Evolutionary conservation across 2,888 invertebrate genomes (phyloP), one percentile per base, ranked within the genome.

Genomic region (Mesorhabditis spiculigera): DNA sequence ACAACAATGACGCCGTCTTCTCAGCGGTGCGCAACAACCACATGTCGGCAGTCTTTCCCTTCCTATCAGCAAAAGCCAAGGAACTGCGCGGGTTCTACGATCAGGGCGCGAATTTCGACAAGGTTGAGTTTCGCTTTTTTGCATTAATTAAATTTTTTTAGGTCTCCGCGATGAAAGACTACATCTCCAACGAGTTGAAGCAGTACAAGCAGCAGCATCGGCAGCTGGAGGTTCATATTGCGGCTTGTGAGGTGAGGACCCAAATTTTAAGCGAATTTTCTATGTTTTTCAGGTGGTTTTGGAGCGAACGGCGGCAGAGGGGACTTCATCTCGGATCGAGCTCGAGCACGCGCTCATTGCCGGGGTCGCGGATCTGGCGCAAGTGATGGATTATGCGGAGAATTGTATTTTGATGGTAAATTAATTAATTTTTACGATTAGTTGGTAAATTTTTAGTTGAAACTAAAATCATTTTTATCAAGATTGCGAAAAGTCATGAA

Each of bases 11-110:
- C 68, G 81, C 75, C 28, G 81, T 86, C 6, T 86, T 81, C 66
- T 80, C 87, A 61, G 87, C 93, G 86, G 93, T 95, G 72, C 92
- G 95, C 83, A 92, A 95, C 84, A 90, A 91, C 73, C 94, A 95
- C 87, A 95, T 97, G 86, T 92, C 94, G 4, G 92, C 93, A 87
- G 95, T 95, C 0, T 91, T 94, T 75, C 91, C 92, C 69, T 91
- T 91, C 74, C 89, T 97, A 16, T 92, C 93, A 75, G 90, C 90
- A 4, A 92, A 93, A 88, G 93, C 94, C 0, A 94, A 93, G 86
- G 90, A 76, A 71, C 73, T 69, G 44, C 73, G 71, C 63, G 70
- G 70, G 13, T 66, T 42, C 28, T 73, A 67, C 58, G 71, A 71
- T 45, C 74, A 71, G 68, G 74, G 73, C 65, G 70, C 72, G 3